These are phyloP conservation scores for Orthonevra nobilis DNA, from an alignment of 2,888 invertebrate species.

Conservation along the genomic window DNA sequence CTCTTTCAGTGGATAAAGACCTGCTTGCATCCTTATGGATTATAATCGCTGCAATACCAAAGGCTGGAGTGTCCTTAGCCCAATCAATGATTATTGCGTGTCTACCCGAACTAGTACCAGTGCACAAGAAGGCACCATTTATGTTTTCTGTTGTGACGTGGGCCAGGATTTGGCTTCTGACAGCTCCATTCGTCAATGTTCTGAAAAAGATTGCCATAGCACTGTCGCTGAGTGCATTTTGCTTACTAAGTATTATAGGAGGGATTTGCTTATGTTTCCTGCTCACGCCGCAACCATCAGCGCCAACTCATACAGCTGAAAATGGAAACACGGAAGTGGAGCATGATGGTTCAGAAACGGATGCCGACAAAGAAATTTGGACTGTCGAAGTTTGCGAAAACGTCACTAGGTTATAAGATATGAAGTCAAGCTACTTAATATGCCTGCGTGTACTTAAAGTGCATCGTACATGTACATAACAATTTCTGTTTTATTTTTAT, in stretches of 20 bases:
- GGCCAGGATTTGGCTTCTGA: conserved; percentile 78
- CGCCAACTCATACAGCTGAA: not conserved
- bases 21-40: conserved; percentile 78
- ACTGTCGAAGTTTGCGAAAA: conserved; percentile 55
- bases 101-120: conserved; percentile 78
- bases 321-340: conserved; percentile 35
- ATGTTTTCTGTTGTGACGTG: conserved; percentile 79
- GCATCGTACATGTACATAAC: too few species aligned
- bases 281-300: conserved; percentile 72
- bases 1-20: conserved; percentile 75
- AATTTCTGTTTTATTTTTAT: too few species aligned
- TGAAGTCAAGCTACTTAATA: conserved; percentile 36
- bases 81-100: conserved; percentile 80
- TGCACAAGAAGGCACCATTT: conserved; percentile 77
- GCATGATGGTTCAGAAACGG: conserved; percentile 18
- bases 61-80: conserved; percentile 79
- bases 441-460: too few species aligned
- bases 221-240: conserved; percentile 77
- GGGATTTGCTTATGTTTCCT: conserved; percentile 77
- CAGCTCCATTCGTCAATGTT: conserved; percentile 79
- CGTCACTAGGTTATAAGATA: conserved; percentile 15
- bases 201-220: conserved; percentile 77
- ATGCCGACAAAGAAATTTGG: conserved; percentile 47
- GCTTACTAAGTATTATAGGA: conserved; percentile 76
- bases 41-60: conserved; percentile 79